Base-by-base conservation (phyloP, 2,797 vertebrate genomes). In the Tokudaia tokunoshimensis region DNA sequence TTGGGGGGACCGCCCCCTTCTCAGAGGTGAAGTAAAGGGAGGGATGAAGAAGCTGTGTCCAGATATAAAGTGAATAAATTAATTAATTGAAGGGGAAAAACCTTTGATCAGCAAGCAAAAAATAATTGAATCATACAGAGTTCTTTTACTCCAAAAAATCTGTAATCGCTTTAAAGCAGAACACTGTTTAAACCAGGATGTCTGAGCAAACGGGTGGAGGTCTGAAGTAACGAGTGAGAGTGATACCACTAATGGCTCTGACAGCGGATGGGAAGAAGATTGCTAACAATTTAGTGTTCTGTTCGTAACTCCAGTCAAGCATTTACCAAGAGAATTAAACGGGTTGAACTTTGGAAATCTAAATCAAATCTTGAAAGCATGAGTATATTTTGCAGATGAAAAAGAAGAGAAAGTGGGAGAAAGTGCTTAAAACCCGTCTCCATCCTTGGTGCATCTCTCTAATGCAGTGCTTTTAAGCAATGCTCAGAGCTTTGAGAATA, bases 311-410 rank as follows among this genome's bases (percentile, higher is more conserved):
- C 83, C 72, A 92, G 91, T 55, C 31, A 76, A 88, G 34, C 14
- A 95, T 91, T 97, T 94, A 81, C 79, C 79, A 88, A 74, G 92
- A 92, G 92, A 95, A 93, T 85, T 95, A 91, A 92, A 61, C 44
- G 92, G 72, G 81, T 41, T 89, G 76, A 97, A 92, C 90, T 82
- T 88, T 90, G 90, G 96, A 59, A 55, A 79, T 29, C 65, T 55
- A 85, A 70, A 74, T 90, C 74, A 81, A 79, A 96, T 93, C 96
- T 93, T 92, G 92, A 94, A 96, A 13, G 83, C 37, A 10, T 4
- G 47, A 26, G 37, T 37, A 37, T 34, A 59, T 95, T 97, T 97
- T 75, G 37, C 79, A 41, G 61, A 19, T 57, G 44, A 55, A 26
- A 11, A 74, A n/a, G 47, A 79, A 74, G 50, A 67, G 44, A 90